Percentiles rank a stretch among this genome's conserved stretches.
phyloP scores from a whole-genome alignment of 2,113 vertebrate genomes.

The Leiothrix lutea region DNA sequence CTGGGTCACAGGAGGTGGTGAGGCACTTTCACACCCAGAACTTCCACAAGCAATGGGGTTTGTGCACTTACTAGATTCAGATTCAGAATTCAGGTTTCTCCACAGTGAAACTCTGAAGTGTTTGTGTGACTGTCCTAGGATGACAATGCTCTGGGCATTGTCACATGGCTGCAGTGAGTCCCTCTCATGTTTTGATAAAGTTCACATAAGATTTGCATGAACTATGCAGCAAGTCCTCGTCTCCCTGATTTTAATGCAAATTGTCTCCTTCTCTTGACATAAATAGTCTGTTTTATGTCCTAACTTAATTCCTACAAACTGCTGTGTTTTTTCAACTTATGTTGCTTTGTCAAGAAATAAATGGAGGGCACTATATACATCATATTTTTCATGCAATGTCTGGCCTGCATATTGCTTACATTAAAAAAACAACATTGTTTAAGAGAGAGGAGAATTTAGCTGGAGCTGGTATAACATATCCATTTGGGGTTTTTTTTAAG shows the following conservation, averaged over 20 bases:
- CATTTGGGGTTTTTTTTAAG: background rate
- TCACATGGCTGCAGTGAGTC: background rate
- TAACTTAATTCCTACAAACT: slow-evolving; percentile 49
- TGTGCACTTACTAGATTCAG: background rate
- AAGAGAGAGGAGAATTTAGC: background rate
- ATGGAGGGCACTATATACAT: background rate
- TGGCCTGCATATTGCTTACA: background rate
- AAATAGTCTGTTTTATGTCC: slow-evolving; percentile 38
- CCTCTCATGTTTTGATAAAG: background rate
- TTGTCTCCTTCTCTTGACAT: slow-evolving; percentile 37
- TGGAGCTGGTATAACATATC: background rate
- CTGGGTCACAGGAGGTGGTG: background rate
- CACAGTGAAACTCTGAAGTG: background rate
- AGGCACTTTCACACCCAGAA: background rate
- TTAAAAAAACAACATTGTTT: slow-evolving; percentile 36
- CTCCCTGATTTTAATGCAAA: background rate
- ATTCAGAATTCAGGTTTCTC: background rate
- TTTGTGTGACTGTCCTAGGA: background rate
- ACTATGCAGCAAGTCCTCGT: background rate
- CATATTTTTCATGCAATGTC: slow-evolving; percentile 39
- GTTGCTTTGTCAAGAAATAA: slow-evolving; percentile 49
- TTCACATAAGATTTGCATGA: background rate
- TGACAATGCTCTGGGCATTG: background rate
- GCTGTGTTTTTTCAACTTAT: slow-evolving; percentile 28
- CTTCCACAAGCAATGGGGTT: background rate